Percentiles rank a stretch among this genome's conserved stretches.
Evolutionary conservation across 2,797 vertebrate genomes (phyloP).

Genomic region (Trachurus trachurus): DNA sequence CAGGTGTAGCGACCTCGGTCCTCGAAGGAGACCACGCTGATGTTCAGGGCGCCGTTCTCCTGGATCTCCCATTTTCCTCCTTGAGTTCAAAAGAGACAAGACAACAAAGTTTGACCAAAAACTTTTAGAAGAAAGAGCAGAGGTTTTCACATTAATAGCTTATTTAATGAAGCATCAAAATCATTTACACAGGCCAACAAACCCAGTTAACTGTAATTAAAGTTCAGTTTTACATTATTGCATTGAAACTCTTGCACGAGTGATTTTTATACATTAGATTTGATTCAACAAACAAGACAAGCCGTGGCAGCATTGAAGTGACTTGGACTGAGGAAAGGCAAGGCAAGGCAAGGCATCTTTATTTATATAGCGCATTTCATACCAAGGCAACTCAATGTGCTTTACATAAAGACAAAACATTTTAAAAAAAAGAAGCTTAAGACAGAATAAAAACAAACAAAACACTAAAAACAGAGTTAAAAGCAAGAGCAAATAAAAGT

Average conservation of each 20-base stretch:
- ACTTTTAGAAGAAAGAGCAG: background rate
- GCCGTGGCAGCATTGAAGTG: too few relatives aligned
- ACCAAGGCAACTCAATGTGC: too few relatives aligned
- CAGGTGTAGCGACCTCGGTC: conserved; percentile 95
- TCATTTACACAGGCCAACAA: background rate
- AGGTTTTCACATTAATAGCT: background rate
- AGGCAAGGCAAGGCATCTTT: too few relatives aligned
- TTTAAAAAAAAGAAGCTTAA: too few relatives aligned
- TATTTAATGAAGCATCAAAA: background rate
- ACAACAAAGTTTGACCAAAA: background rate
- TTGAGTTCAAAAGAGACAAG: conserved; percentile 50
- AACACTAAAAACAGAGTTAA: too few relatives aligned
- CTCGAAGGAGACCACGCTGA: conserved; percentile 89
- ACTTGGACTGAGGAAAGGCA: too few relatives aligned
- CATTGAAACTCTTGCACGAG: background rate
- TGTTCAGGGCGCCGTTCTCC: conserved; percentile 88
- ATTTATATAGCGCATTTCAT: too few relatives aligned
- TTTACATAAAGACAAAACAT: too few relatives aligned
- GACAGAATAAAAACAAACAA: too few relatives aligned
- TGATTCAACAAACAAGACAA: background rate
- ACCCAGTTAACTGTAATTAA: background rate
- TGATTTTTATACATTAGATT: background rate
- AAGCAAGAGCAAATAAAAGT: too few relatives aligned
- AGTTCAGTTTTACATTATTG: background rate
- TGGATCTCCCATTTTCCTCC: conserved; percentile 89